Evolutionary conservation across 2,113 vertebrate species (phyloP).

Genomic region (Odocoileus hemionus): DNA sequence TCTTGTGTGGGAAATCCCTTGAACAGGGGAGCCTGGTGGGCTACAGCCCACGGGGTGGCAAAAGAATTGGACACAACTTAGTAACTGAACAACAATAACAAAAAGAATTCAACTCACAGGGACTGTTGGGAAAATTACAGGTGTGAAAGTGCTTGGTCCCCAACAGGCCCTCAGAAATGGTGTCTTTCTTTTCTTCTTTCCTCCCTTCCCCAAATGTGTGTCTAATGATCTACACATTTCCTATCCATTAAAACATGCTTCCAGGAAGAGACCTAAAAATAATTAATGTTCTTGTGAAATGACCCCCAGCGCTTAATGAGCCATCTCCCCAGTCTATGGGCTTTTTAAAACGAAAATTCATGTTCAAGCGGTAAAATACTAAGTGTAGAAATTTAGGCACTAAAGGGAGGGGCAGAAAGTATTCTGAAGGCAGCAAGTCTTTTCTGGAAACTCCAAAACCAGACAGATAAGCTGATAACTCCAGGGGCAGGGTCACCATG

Average conservation of each 20-base stretch:
- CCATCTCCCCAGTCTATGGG: not conserved
- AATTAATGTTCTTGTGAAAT: not conserved
- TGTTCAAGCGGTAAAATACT: not conserved
- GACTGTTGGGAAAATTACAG: not conserved
- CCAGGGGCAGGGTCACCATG: not conserved
- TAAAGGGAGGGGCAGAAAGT: not conserved
- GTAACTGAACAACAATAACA: not conserved
- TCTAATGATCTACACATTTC: not conserved
- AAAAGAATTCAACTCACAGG: not conserved
- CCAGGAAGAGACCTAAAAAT: slow-evolving; percentile 39
- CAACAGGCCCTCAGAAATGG: not conserved
- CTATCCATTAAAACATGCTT: not conserved
- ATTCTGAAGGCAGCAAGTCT: not conserved
- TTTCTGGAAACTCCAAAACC: slow-evolving; percentile 34
- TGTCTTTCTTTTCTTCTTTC: not conserved
- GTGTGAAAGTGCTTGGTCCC: not conserved
- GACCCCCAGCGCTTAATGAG: not conserved
- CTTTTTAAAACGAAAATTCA: not conserved
- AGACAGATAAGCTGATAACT: not conserved
- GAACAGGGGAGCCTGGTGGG: not conserved
- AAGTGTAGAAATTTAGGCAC: not conserved
- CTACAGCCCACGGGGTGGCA: not conserved
- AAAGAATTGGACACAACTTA: not conserved
- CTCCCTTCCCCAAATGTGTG: not conserved
- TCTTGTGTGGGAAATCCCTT: not conserved